Evolutionary conservation across 2,797 vertebrate genomes (phyloP).

Genomic region (Morelia viridis): DNA sequence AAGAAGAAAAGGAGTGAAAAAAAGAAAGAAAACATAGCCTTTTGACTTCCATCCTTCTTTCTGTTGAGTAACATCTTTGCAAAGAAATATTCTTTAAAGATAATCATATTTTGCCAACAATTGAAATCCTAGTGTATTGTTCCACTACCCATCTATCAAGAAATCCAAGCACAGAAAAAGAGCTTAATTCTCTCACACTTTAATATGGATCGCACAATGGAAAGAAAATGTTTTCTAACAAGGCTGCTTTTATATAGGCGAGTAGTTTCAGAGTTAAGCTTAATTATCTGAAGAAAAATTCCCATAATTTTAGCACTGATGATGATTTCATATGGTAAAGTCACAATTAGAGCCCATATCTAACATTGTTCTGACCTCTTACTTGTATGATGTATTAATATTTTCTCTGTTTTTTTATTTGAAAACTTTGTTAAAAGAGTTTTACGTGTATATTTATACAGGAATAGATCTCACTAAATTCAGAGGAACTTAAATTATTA

Average conservation of each 20-base stretch:
- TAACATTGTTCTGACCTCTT: neutral
- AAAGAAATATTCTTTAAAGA: slow-evolving; percentile 1
- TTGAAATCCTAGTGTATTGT: slow-evolving; percentile 3
- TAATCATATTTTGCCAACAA: slow-evolving; percentile 1
- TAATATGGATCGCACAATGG: neutral
- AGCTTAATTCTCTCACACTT: neutral
- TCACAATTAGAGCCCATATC: neutral
- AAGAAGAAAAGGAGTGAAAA: neutral
- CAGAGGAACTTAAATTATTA: neutral
- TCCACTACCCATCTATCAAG: neutral
- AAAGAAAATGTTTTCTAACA: neutral
- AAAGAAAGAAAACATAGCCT: neutral
- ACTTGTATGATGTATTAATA: neutral
- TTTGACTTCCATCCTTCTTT: neutral
- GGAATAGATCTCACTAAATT: neutral
- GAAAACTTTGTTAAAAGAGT: neutral
- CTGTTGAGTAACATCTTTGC: neutral
- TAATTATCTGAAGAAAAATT: neutral
- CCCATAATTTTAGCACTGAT: neutral
- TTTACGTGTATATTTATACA: neutral
- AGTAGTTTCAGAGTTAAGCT: neutral
- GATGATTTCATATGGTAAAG: neutral
- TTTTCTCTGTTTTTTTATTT: neutral
- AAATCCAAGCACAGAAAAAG: neutral
- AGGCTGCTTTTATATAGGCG: slow-evolving; percentile 2